phyloP scores from a whole-genome alignment of 2,888 invertebrate species.

The Caenorhabditis virilis region DNA sequence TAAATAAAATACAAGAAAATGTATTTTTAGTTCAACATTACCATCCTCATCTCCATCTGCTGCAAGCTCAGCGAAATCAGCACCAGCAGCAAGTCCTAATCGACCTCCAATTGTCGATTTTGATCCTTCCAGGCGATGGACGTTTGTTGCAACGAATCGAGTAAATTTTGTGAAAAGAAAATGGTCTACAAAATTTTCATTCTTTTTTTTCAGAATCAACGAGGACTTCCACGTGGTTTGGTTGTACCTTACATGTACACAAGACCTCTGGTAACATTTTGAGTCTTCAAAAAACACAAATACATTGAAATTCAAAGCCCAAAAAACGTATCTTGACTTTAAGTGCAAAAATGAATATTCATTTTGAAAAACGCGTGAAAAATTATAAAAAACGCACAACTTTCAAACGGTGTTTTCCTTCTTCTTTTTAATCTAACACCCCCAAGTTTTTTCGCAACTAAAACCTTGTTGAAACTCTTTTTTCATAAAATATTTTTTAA shows the following conservation, averaged over 20 bases:
- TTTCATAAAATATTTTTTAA: too few relatives aligned
- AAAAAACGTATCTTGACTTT: too few relatives aligned
- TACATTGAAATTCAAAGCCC: too few relatives aligned
- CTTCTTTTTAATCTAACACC: too few relatives aligned
- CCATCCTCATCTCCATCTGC: slow-evolving; percentile 29
- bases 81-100: slow-evolving; percentile 38
- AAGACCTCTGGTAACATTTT: slow-evolving; percentile 38
- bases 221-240: slow-evolving; percentile 61
- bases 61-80: slow-evolving; percentile 40
- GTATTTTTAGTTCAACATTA: slow-evolving; percentile 17
- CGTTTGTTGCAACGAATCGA: slow-evolving; percentile 63
- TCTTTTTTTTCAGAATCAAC: slow-evolving; percentile 44
- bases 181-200: background rate
- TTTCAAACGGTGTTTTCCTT: too few relatives aligned
- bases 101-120: slow-evolving; percentile 44
- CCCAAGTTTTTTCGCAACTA: too few relatives aligned
- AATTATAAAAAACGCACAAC: too few relatives aligned
- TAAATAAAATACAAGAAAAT: background rate
- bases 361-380: too few relatives aligned
- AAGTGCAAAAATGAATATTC: too few relatives aligned
- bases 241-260: slow-evolving; percentile 61
- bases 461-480: too few relatives aligned
- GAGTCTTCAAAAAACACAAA: too few relatives aligned
- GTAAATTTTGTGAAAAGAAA: slow-evolving; percentile 15
- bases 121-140: slow-evolving; percentile 62